These are phyloP conservation scores for Struthidea cinerea DNA, from an alignment of 2,113 vertebrate species.

Conservation along the genomic window DNA sequence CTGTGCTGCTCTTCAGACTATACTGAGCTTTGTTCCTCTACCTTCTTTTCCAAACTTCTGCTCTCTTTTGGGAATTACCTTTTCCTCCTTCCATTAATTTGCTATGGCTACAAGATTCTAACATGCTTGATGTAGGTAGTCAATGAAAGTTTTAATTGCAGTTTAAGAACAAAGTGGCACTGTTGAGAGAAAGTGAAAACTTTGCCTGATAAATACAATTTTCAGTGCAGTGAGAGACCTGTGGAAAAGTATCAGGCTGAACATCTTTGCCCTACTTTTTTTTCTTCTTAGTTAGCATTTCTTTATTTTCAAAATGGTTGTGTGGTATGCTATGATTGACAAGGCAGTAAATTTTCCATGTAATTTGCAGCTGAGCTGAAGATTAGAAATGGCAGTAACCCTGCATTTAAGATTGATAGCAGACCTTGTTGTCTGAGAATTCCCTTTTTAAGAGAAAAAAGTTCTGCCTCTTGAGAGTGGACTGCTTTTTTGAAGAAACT, in stretches of 20 bases:
- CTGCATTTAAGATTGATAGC: not conserved
- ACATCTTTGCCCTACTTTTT: not conserved
- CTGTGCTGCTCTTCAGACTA: not conserved
- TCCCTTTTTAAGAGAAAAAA: not conserved
- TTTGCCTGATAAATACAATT: not conserved
- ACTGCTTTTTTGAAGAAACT: not conserved
- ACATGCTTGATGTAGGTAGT: not conserved
- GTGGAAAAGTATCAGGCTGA: not conserved
- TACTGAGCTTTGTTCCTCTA: not conserved
- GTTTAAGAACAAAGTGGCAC: not conserved
- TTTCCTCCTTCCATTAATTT: not conserved
- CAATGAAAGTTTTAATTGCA: not conserved
- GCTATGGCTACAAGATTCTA: not conserved
- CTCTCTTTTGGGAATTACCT: not conserved
- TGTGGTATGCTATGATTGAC: not conserved
- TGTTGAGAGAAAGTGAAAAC: not conserved
- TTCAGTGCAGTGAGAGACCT: not conserved
- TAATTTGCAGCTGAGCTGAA: not conserved
- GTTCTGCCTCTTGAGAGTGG: not conserved
- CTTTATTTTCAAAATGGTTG: not conserved
- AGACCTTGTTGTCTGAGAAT: not conserved
- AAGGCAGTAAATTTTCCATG: not conserved
- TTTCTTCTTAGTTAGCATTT: not conserved
- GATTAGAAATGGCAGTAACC: not conserved
- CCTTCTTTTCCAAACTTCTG: not conserved